Base-by-base conservation (phyloP, 1,140 invertebrate species). In the Antheraea pernyi region DNA sequence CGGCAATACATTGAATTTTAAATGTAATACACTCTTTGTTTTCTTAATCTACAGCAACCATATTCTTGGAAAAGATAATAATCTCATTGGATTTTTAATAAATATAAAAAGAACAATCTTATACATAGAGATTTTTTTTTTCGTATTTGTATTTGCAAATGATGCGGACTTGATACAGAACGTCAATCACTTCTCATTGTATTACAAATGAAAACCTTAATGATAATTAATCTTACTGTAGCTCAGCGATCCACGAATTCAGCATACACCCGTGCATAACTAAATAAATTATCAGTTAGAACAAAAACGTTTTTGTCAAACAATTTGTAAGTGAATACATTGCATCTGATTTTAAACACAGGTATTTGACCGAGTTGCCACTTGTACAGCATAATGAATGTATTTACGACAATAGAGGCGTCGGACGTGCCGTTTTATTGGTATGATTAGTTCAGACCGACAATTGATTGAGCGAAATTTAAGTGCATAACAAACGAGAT, bases 1-100 rank as follows among this genome's bases (percentile, higher is more conserved):
- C 69, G 72, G 70, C 69, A 73, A 72, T 78, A 71, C 79, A 85
- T 88, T 88, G 86, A 86, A 81, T 88, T 86, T 86, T 84, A 88
- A 85, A 88, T 88, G 83, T 86, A 85, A 85, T 86, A 82, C 76
- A 75, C 72, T 79, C 80, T 81, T 78, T 77, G 76, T 81, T 85
- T 84, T 86, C 79, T 75, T 71, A 69, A 80, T 78, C 66, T 69
- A 77, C 68, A 65, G 60, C 75, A 69, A 66, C 72, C 67, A 71
- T 77, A 82, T 80, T 74, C 67, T 68, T 76, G n/a, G 70, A 74
- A 70, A 70, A 66, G 72, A 74, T 76, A 72, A 76, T 71, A 76
- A 73, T 75, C 74, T 77, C 58, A 62, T 68, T 66, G 71, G 75
- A 71, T 76, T 73, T 76, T 76, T 74, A 68, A 76, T 78, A 36